A percentile compares a stretch with the other conserved stretches of the same genome.
These are phyloP conservation scores for Bombyx mori DNA, from an alignment of 1,140 invertebrate genomes.

Conservation along the genomic window DNA sequence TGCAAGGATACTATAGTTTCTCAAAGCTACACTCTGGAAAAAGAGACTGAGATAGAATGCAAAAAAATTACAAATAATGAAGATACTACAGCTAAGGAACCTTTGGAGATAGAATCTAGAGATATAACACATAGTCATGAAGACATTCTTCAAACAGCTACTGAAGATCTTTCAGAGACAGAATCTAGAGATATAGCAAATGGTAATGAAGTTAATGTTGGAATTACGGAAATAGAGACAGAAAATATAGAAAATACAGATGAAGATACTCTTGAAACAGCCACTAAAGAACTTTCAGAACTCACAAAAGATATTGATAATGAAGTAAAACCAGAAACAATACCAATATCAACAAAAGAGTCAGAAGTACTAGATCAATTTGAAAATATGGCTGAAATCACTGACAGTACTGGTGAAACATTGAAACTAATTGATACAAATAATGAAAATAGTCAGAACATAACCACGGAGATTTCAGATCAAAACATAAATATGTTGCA, in stretches of 20 bases:
- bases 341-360: not conserved
- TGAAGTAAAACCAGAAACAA: constrained; percentile 1
- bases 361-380: no score
- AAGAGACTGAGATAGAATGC: not conserved
- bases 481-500: not conserved
- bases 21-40: no score
- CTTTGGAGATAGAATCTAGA: not conserved
- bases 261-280: constrained; percentile 5
- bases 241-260: not conserved
- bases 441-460: no score
- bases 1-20: no score
- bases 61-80: not conserved
- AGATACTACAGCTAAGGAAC: not conserved
- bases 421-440: no score
- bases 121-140: constrained; percentile 5
- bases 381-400: no score
- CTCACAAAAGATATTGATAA: constrained; percentile 2
- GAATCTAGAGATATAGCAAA: not conserved
- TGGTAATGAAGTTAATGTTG: not conserved
- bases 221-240: not conserved
- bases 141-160: constrained; percentile 8
- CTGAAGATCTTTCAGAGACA: constrained; percentile 4
- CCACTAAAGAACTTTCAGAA: constrained; percentile 7
- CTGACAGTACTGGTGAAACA: no score
- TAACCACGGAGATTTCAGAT: no score